Evolutionary conservation across 2,113 vertebrate species (phyloP).

Genomic region (Setophaga petechia): DNA sequence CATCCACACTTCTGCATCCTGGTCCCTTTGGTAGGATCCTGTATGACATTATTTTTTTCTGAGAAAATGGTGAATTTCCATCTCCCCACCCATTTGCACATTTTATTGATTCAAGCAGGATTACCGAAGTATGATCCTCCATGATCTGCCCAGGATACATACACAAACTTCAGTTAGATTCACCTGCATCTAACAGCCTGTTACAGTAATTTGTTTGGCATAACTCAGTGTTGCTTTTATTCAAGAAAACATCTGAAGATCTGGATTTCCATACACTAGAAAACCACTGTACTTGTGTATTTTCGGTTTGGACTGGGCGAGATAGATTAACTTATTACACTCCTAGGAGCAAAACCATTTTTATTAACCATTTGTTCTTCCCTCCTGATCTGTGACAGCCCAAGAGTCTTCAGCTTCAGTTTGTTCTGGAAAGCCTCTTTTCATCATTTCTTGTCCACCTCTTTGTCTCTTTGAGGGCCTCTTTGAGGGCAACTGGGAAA

Average conservation of each 20-base stretch:
- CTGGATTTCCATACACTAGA: background rate
- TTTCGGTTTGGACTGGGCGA: background rate
- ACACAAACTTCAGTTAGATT: background rate
- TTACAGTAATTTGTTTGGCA: background rate
- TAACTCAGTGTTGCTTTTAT: background rate
- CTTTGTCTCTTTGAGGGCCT: background rate
- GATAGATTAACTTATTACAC: background rate
- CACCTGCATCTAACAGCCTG: background rate
- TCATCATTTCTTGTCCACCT: background rate
- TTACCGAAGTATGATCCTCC: background rate
- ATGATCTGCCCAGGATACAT: background rate
- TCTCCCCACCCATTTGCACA: background rate
- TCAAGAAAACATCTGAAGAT: background rate
- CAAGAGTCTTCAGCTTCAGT: background rate
- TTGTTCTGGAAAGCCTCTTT: background rate
- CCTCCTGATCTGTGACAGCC: background rate
- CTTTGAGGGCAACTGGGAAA: background rate
- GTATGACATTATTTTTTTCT: background rate
- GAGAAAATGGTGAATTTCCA: background rate
- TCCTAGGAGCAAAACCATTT: background rate
- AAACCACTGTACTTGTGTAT: background rate
- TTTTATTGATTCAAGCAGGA: background rate
- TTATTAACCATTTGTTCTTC: background rate
- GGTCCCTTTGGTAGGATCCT: background rate
- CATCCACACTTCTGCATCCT: background rate